Conservation (phyloP, 2,797 vertebrate genomes). For the Acropternis orthonyx region DNA sequence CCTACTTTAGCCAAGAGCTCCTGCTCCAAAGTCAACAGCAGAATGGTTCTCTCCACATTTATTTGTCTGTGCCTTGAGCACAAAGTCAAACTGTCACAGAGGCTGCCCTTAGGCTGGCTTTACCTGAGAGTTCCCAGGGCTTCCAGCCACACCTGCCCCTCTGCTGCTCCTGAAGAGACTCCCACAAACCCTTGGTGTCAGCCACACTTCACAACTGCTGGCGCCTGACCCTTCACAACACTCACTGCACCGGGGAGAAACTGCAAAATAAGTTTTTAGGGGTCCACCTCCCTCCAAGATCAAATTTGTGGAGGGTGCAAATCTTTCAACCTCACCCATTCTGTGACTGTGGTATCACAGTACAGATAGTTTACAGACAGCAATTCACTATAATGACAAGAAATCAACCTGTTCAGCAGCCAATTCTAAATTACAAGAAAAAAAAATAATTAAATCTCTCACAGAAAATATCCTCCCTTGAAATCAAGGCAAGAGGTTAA, state of each 20-base stretch:
- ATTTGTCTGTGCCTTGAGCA: not conserved
- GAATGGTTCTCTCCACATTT: not conserved
- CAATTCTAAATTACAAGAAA: not conserved
- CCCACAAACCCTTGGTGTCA: not conserved
- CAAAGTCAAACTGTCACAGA: not conserved
- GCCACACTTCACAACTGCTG: not conserved
- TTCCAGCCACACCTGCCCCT: not conserved
- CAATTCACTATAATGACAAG: too few species aligned
- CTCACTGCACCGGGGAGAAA: not conserved
- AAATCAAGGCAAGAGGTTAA: not conserved
- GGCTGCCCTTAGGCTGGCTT: not conserved
- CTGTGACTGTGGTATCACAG: not conserved
- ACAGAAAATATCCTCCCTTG: not conserved
- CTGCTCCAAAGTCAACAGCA: not conserved
- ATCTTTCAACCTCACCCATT: not conserved
- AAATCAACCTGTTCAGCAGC: not conserved
- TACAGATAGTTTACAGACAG: not conserved
- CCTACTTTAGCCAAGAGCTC: not conserved
- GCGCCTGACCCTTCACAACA: not conserved
- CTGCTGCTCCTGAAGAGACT: not conserved
- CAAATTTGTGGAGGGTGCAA: not conserved
- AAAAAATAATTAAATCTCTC: not conserved
- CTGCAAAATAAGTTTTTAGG: not conserved
- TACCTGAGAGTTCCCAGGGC: fast-evolving
- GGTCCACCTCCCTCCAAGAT: too few species aligned